These are phyloP conservation scores for Leptinotarsa haldemani DNA, from an alignment of 2,888 invertebrate species.

Conservation along the genomic window DNA sequence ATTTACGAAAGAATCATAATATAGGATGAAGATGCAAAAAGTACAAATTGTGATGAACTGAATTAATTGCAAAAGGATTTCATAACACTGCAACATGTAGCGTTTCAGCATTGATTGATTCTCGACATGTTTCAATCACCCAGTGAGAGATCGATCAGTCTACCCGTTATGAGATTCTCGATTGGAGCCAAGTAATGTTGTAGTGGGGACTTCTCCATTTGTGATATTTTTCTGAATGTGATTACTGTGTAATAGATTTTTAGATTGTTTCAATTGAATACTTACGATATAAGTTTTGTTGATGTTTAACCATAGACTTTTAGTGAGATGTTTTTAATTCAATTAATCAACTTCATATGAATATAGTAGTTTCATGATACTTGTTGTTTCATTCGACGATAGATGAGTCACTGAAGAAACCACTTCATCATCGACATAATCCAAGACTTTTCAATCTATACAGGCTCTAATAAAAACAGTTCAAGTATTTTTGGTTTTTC, in stretches of 20 bases:
- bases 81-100: constrained; percentile 42
- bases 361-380: constrained; percentile 61
- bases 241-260: constrained; percentile 66
- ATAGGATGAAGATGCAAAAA: constrained; percentile 36
- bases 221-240: constrained; percentile 67
- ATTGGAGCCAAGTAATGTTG: constrained; percentile 60
- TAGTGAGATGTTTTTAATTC: constrained; percentile 65
- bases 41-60: constrained; percentile 48
- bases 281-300: constrained; percentile 64
- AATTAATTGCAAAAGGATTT: constrained; percentile 50
- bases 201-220: constrained; percentile 63
- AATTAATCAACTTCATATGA: constrained; percentile 63
- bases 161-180: constrained; percentile 58
- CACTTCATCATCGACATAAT: neutral
- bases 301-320: constrained; percentile 66
- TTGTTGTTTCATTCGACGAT: constrained; percentile 39
- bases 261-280: constrained; percentile 65
- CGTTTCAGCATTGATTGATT: neutral
- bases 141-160: constrained; percentile 16
- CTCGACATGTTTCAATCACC: neutral
- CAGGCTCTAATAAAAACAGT: no score
- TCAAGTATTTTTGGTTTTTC: no score
- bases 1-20: constrained; percentile 38
- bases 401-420: neutral
- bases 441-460: no score